These are phyloP conservation scores for Drosophila sechellia DNA, from an alignment of 1,140 invertebrate species.

Conservation along the genomic window DNA sequence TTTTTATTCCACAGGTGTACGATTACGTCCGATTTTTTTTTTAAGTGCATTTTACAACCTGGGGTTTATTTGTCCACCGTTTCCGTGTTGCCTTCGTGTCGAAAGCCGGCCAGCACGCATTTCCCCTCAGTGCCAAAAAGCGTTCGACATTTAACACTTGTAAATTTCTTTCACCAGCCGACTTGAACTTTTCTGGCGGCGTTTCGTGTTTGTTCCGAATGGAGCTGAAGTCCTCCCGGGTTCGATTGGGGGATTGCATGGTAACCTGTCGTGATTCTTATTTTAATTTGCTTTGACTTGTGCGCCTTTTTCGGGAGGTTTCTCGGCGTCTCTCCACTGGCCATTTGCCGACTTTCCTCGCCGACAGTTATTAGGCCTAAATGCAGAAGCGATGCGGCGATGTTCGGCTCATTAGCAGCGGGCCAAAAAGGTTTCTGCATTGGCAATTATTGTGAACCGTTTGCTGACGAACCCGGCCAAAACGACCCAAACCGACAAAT, in stretches of 20 bases:
- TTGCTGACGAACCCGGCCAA: slow-evolving; percentile 13
- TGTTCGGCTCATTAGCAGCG: slow-evolving; percentile 74
- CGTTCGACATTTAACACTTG: slow-evolving; percentile 82
- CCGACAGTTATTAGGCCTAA: slow-evolving; percentile 78
- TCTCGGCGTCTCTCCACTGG: slow-evolving; percentile 25
- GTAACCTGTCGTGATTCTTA: slow-evolving; percentile 83
- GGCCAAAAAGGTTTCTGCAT: slow-evolving; percentile 39
- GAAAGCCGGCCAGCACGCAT: slow-evolving; percentile 70
- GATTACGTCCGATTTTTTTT: not conserved
- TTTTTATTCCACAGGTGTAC: no score
- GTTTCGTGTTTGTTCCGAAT: slow-evolving; percentile 67
- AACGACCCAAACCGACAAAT: not conserved
- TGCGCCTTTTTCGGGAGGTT: slow-evolving; percentile 71
- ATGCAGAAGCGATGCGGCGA: slow-evolving; percentile 68
- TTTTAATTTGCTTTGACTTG: slow-evolving; percentile 83
- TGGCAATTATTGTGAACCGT: slow-evolving; percentile 32
- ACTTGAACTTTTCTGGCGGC: slow-evolving; percentile 55
- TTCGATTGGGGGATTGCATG: slow-evolving; percentile 68
- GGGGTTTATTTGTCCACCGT: slow-evolving; percentile 73
- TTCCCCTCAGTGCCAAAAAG: slow-evolving; percentile 60
- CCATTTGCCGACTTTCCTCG: slow-evolving; percentile 38
- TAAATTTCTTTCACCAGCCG: slow-evolving; percentile 65
- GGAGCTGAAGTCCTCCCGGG: slow-evolving; percentile 17
- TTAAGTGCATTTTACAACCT: slow-evolving; percentile 9
- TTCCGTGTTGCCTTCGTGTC: slow-evolving; percentile 74